Evolutionary conservation across 2,113 vertebrate species (phyloP).

Genomic region (Dendrocopos noguchii): DNA sequence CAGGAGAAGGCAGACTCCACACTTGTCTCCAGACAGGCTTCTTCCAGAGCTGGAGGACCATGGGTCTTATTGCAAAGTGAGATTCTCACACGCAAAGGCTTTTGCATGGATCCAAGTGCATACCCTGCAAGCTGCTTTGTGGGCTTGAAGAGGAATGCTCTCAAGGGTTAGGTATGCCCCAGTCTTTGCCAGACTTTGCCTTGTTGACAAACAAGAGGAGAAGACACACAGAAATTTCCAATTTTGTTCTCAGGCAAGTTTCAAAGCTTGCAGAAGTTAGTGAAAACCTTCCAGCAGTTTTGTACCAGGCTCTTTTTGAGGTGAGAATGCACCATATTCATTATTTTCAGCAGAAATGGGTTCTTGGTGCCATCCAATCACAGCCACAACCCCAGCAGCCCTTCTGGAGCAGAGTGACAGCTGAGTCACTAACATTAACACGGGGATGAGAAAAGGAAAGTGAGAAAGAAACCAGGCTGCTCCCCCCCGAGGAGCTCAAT

Average conservation of each 20-base stretch:
- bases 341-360: slow-evolving; percentile 54
- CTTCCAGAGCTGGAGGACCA: background rate
- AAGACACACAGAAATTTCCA: background rate
- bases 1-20: background rate
- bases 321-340: slow-evolving; percentile 12
- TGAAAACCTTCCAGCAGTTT: slow-evolving; percentile 2
- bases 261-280: slow-evolving; percentile 6
- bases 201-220: background rate
- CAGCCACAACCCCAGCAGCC: slow-evolving; percentile 19
- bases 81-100: background rate
- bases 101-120: background rate
- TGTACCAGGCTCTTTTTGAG: background rate
- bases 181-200: background rate
- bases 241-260: background rate
- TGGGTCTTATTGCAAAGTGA: background rate
- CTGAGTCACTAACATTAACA: slow-evolving; percentile 50
- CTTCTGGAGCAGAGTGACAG: slow-evolving; percentile 6
- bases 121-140: background rate
- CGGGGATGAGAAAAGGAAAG: slow-evolving; percentile 42
- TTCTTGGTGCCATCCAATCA: slow-evolving; percentile 26
- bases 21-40: background rate
- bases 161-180: background rate
- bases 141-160: background rate
- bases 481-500: slow-evolving; percentile 57
- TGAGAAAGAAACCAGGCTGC: slow-evolving; percentile 46